Evolutionary conservation across 2,113 vertebrate species (phyloP).

Genomic region (Orcinus orca): DNA sequence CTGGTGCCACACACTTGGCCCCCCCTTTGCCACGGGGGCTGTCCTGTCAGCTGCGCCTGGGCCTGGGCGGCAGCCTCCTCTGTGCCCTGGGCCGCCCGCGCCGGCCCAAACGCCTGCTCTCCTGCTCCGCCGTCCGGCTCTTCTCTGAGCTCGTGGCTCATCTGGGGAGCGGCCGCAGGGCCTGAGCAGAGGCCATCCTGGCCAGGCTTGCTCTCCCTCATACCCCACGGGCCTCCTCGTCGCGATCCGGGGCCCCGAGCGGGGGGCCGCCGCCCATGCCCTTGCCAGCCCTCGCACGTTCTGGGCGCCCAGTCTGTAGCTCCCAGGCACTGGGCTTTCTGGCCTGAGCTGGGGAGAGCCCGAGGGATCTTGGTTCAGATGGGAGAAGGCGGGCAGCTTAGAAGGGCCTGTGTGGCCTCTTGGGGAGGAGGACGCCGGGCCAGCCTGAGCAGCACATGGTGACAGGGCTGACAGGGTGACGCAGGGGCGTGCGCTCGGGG

Average conservation of each 20-base stretch:
- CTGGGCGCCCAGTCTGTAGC: neutral
- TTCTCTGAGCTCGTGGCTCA: neutral
- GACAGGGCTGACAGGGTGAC: neutral
- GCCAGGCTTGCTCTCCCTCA: neutral
- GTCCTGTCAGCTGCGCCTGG: neutral
- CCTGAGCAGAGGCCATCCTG: neutral
- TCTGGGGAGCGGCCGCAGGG: neutral
- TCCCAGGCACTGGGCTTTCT: neutral
- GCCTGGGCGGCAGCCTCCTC: accelerated
- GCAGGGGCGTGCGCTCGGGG: accelerated
- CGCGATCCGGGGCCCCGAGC: accelerated
- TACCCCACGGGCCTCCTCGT: neutral
- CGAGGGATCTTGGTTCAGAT: neutral
- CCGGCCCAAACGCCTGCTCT: no score
- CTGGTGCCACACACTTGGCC: accelerated
- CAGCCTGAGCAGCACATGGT: neutral
- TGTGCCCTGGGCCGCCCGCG: no score
- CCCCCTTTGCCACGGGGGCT: accelerated
- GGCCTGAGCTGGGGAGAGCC: neutral
- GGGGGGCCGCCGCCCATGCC: accelerated
- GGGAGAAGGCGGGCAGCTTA: no score
- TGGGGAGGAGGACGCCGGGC: neutral
- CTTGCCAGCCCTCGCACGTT: neutral
- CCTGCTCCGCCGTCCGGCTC: neutral
- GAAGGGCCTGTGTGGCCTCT: neutral